Evolutionary conservation across 2,888 invertebrate genomes (phyloP).

Genomic region (Lithosia quadra): DNA sequence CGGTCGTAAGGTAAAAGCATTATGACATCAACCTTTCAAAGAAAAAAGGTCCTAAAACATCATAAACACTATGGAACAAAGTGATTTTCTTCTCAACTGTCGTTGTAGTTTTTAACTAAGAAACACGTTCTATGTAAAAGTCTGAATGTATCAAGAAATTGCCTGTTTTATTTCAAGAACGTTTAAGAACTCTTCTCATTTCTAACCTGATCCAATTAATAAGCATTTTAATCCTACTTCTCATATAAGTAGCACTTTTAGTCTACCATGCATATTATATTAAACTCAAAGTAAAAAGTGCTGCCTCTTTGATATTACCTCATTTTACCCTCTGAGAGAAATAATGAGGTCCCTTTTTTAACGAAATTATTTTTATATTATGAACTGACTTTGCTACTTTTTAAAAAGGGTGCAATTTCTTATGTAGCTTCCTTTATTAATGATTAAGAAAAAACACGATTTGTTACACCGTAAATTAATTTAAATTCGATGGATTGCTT

Average conservation of each 20-base stretch:
- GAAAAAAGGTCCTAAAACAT: too few species aligned
- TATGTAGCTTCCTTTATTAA: neutral
- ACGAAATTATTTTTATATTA: slow-evolving; percentile 24
- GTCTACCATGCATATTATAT: neutral
- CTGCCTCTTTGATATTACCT: slow-evolving; percentile 24
- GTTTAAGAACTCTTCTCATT: neutral
- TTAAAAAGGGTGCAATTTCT: neutral
- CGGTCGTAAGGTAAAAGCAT: too few species aligned
- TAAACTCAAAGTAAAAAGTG: slow-evolving; percentile 16
- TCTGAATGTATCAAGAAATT: too few species aligned
- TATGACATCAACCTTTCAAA: too few species aligned
- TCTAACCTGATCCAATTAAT: neutral
- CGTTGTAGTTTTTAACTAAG: too few species aligned
- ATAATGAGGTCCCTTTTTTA: slow-evolving; percentile 39
- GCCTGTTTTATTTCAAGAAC: neutral
- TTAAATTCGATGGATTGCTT: too few species aligned
- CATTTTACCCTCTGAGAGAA: slow-evolving; percentile 16
- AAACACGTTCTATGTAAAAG: too few species aligned
- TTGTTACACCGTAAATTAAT: too few species aligned
- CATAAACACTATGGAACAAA: too few species aligned
- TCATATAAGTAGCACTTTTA: neutral
- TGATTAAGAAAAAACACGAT: neutral
- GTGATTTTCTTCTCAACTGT: too few species aligned
- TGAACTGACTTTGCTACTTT: neutral
- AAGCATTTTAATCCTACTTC: neutral